phyloP scores from a whole-genome alignment of 2,797 vertebrate genomes.

The Calcarius lapponicus region DNA sequence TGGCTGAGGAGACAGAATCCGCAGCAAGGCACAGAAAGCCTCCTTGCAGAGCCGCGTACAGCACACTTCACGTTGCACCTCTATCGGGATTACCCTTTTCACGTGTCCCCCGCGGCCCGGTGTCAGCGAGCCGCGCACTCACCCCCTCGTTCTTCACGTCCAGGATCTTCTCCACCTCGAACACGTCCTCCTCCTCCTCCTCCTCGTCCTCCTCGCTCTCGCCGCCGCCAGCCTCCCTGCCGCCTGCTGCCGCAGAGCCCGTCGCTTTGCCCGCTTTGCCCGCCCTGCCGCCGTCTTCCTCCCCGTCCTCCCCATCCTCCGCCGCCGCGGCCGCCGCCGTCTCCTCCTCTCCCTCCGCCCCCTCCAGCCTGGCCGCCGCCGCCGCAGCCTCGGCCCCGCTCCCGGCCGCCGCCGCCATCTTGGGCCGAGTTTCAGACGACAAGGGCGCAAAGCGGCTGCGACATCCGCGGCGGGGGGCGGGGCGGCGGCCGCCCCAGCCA shows the following conservation, averaged over 20 bases:
- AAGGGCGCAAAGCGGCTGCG: not conserved
- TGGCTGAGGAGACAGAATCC: not conserved
- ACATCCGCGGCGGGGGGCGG: not conserved
- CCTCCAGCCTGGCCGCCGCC: not conserved
- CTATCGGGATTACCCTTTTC: fast-evolving
- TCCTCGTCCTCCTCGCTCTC: constrained; percentile 80
- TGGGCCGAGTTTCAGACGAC: not conserved
- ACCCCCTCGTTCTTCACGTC: constrained; percentile 92
- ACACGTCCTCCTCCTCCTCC: constrained; percentile 86
- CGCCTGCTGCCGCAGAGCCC: not conserved
- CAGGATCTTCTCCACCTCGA: constrained; percentile 96
- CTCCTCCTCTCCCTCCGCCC: not conserved
- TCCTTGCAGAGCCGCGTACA: fast-evolving
- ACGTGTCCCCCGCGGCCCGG: fast-evolving
- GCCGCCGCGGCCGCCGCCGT: not conserved
- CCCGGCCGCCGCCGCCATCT: constrained; percentile 70
- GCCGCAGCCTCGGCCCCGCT: not conserved
- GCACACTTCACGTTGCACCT: fast-evolving
- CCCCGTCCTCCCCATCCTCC: not conserved
- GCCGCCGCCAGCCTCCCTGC: constrained; percentile 66
- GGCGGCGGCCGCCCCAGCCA: not conserved
- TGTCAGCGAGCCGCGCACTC: not conserved
- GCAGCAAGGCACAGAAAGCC: not conserved
- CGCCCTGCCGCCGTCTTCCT: not conserved
- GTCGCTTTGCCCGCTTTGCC: not conserved